Conservation (phyloP, 2,888 invertebrate genomes). For the Philhelius pedissequus region DNA sequence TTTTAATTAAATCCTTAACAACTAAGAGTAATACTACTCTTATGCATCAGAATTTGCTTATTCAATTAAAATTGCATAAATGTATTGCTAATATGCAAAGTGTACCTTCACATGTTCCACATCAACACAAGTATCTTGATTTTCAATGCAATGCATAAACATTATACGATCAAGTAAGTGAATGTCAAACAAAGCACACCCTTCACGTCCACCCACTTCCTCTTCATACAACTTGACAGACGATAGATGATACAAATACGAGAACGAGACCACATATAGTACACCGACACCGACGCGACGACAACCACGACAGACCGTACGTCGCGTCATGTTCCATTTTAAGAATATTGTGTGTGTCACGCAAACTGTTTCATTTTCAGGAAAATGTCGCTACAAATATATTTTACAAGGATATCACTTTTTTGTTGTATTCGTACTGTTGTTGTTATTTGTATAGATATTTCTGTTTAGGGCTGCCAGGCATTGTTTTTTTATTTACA, state of each 20-base stretch:
- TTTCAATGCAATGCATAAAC: constrained; percentile 30
- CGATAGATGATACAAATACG: background rate
- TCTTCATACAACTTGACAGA: background rate
- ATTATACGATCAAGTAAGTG: constrained; percentile 12
- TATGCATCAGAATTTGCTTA: background rate
- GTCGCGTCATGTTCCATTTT: constrained; percentile 6
- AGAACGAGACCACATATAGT: too few relatives aligned
- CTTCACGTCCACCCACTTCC: background rate
- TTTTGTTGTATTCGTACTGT: background rate
- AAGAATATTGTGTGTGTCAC: constrained; percentile 25
- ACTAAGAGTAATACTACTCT: background rate
- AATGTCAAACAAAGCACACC: constrained; percentile 37
- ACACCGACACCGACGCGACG: background rate
- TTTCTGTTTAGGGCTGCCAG: constrained; percentile 5
- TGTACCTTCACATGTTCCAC: background rate
- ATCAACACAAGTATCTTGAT: background rate
- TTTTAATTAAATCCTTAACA: background rate
- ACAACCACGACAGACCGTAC: background rate
- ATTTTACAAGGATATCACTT: constrained; percentile 3
- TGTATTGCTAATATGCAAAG: constrained; percentile 35
- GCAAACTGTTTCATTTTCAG: constrained; percentile 11
- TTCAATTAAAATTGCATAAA: constrained; percentile 59
- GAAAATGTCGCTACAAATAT: background rate
- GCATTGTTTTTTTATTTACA: constrained; percentile 1
- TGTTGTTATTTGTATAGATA: background rate